Percentiles rank a stretch among this genome's conserved stretches.
phyloP scores from a whole-genome alignment of 2,113 vertebrate species.

The Lipophrys pholis region DNA sequence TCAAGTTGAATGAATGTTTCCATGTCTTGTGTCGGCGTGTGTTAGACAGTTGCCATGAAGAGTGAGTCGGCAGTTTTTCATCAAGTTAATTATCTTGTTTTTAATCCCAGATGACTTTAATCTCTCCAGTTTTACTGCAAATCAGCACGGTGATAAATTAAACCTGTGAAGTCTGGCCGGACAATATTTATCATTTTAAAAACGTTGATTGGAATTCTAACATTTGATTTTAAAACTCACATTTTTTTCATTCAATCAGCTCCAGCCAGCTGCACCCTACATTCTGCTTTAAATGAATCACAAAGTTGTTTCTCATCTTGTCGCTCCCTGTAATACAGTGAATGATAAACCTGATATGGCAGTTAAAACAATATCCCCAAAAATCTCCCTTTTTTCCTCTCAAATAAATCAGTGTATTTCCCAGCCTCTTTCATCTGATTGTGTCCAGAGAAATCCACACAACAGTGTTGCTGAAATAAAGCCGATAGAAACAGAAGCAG shows the following conservation, averaged over 20 bases:
- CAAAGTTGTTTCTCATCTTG: conserved; percentile 26
- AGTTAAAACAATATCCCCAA: background rate
- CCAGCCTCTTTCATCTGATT: conserved; percentile 15
- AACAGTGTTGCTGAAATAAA: no score
- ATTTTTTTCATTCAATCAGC: conserved; percentile 3
- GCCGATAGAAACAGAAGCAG: conserved; percentile 11
- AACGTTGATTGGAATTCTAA: background rate
- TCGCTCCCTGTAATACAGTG: conserved; percentile 18
- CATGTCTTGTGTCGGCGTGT: no score
- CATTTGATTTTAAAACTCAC: background rate
- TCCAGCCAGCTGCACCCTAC: background rate
- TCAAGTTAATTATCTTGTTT: no score
- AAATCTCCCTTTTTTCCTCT: background rate
- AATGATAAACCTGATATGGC: conserved; percentile 22
- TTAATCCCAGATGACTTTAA: no score
- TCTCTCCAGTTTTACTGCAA: background rate
- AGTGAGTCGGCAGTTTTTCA: no score
- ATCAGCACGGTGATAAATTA: background rate
- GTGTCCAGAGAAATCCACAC: background rate
- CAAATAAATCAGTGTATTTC: background rate
- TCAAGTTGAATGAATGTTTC: no score
- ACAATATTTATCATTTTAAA: no score
- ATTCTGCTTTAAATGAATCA: conserved; percentile 8
- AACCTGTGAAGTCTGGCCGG: background rate
- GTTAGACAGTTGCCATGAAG: no score